Evolutionary conservation across 2,797 vertebrate species (phyloP), one percentile per base, ranked within the genome.

Genomic region (Pseudomugil gertrudae): DNA sequence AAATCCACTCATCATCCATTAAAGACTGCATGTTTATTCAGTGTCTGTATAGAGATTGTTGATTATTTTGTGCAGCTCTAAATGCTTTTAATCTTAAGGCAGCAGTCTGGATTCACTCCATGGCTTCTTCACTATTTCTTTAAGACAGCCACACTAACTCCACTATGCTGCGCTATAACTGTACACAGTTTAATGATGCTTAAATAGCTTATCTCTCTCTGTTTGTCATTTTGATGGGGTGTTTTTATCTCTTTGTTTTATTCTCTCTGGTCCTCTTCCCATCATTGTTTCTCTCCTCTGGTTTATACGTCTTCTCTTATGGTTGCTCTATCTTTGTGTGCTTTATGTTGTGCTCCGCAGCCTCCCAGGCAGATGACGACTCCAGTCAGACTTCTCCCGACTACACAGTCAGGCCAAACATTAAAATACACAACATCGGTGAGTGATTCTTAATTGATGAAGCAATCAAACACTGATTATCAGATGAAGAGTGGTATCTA

Each of bases 371-470:
- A 57, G 95, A 96, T 73, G 96, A 98, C 69, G 96, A 96, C 88
- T 94, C 93, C 78, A 93, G 92, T 33, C 95, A 95, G 89, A 95
- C 95, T 68, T 94, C 96, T 87, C 94, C 96, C 24, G 96, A 95
- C 90, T 95, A 96, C 94, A 98, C 96, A 83, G 94, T 95, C 94
- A 95, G 95, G 87, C 96, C 96, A 23, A 95, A 96, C 88, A 95
- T 98, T 92, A 96, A 96, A 95, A 95, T 97, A 88, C 95, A 97
- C 87, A 95, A 96, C 87, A 91, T 98, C 67, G 96, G 97, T 98
- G 94, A 96, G 96, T 95, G 61, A 70, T 68, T 57, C 30, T 21
- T 47, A 57, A 19, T 65, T 15, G 36, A 58, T 55, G 35, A 32
- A 29, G 5, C 5, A 5, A 29, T 29, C 29, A 29, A 69, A 65